Evolutionary conservation across 2,113 vertebrate species (phyloP), one percentile per base, ranked within the genome.

Genomic region (Leptobrachium ailaonicum): DNA sequence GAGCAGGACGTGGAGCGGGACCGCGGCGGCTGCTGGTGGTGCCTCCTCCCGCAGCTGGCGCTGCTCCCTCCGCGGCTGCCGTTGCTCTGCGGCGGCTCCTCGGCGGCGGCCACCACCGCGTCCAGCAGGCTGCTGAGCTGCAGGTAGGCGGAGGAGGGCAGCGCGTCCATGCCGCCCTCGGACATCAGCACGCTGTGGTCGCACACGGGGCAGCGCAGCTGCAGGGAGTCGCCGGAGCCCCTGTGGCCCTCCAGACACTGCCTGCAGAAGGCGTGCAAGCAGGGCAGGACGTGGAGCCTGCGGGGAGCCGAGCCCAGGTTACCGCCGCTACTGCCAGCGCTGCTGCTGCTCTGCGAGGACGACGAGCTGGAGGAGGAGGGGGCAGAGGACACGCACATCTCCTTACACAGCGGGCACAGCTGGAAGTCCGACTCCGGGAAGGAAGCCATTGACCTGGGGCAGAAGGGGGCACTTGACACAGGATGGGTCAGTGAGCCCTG

Each of bases 261-360:
- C 90, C 95, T 93, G 91, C 96, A 98, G 90, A 97, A 96, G 83
- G 96, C 93, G 82, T 97, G 96, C 80, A 97, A 89, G 90, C 96
- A 97, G 81, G 96, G 96, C 82, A 98, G 90, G 85, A 96, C 95
- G 83, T 95, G 96, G 13, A 96, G 90, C 86, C 95, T 92, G 85
- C 94, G 92, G 80, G 87, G 83, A 53, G 90, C 83, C 60, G 87
- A 85, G 67, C 90, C 87, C 1, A 88, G 87, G 69, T 85, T 77
- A 60, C 86, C 78, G 63, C 85, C 82, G 2, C 83, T 83, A n/a
- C 85, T 82, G 11, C 79, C 85, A 8, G 86, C 86, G 60, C 87
- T 71, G 90, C 92, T 84, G 89, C 91, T 80, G 84, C 85, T 78
- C 90, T 91, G 85, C 82, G 92, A 93, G 60, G 90, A 89, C 7